Conservation (phyloP, 1,140 invertebrate genomes). For the Scaptomyza graminum region DNA sequence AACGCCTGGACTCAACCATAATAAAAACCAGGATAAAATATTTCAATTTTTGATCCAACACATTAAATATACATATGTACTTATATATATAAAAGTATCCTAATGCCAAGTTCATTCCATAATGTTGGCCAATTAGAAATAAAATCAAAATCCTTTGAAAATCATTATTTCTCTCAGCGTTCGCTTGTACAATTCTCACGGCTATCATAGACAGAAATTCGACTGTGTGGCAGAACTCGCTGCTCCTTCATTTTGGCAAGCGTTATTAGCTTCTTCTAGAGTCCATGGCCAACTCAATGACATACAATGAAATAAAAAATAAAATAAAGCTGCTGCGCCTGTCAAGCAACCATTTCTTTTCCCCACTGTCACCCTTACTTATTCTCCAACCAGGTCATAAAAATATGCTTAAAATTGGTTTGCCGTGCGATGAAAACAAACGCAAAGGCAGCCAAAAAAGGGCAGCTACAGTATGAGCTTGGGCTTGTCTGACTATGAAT, state of each 20-base stretch:
- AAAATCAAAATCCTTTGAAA: not conserved
- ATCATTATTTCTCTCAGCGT: constrained; percentile 3
- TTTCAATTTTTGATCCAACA: no score
- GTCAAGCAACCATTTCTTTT: constrained; percentile 24
- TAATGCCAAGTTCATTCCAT: no score
- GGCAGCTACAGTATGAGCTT: no score
- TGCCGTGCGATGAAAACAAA: constrained; percentile 49
- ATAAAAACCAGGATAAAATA: no score
- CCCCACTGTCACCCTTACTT: not conserved
- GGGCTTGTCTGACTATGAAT: not conserved
- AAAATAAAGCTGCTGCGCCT: constrained; percentile 76
- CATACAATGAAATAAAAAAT: constrained; percentile 54
- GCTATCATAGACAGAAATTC: no score
- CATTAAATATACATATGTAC: no score
- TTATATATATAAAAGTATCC: no score
- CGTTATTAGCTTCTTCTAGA: constrained; percentile 60
- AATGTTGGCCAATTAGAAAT: no score
- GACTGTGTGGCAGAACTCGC: not conserved
- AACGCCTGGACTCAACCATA: no score
- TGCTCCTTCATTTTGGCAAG: constrained; percentile 52
- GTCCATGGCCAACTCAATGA: constrained; percentile 54
- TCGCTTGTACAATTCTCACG: not conserved
- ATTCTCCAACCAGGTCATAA: constrained; percentile 44
- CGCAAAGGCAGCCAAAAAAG: constrained; percentile 26
- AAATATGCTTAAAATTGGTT: constrained; percentile 80